Conservation (phyloP, 1,140 invertebrate genomes). For the Pseudomyrmex sp. region DNA sequence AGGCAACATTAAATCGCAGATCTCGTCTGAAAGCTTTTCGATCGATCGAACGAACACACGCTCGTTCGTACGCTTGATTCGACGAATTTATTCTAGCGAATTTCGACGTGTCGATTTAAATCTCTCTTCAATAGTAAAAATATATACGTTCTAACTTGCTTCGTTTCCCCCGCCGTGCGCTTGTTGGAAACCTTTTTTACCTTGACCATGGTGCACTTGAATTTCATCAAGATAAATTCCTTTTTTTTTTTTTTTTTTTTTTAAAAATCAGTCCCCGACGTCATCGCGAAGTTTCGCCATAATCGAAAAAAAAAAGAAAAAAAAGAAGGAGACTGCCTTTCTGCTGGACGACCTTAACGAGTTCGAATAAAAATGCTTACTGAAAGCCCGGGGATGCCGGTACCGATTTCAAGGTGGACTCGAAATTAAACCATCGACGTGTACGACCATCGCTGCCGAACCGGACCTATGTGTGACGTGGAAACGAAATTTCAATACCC, state of each 20-base stretch:
- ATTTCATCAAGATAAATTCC: constrained; percentile 62
- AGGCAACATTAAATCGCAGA: not conserved
- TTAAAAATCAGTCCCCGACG: not conserved
- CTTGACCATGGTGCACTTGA: constrained; percentile 68
- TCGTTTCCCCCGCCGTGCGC: constrained; percentile 55
- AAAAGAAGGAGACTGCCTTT: constrained; percentile 3
- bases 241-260: constrained; percentile 50
- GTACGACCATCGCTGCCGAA: constrained; percentile 41
- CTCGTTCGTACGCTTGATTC: constrained; percentile 4
- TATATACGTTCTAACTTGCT: not conserved
- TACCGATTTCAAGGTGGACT: constrained; percentile 64
- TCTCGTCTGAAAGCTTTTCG: constrained; percentile 36
- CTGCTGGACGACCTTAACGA: constrained; percentile 51
- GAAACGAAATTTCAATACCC: too few species aligned
- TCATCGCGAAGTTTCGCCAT: constrained; percentile 33
- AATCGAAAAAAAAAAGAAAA: not conserved
- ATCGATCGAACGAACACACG: constrained; percentile 15
- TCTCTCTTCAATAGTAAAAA: not conserved
- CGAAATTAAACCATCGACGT: constrained; percentile 56
- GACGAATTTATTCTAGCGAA: not conserved
- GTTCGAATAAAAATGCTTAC: constrained; percentile 42
- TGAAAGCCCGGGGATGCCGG: constrained; percentile 21
- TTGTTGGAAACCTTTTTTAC: constrained; percentile 65
- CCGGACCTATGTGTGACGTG: constrained; percentile 59
- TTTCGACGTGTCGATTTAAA: not conserved